Base-by-base conservation (phyloP, 2,888 invertebrate species). In the Drosophila nigritarsus region DNA sequence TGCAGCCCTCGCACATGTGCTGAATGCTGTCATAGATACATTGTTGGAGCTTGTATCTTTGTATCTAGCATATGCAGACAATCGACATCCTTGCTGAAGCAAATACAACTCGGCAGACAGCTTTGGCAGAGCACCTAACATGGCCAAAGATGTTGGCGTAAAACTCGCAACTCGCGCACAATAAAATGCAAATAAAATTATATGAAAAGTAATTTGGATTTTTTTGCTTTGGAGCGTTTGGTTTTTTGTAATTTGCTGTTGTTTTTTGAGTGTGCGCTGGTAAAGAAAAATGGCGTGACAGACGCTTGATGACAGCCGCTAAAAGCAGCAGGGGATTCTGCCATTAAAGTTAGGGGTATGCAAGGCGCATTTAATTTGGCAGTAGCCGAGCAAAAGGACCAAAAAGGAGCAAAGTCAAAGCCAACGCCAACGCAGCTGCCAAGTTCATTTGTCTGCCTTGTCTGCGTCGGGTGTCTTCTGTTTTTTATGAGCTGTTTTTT, bases 141-240 rank as follows among this genome's bases (percentile, higher is more conserved):
- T 70, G 64, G 65, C 60, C 65, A 54, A 64, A 64, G 55, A 34
- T 55, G 50, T 63, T 75, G 80, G 45, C 58, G 76, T 54, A 58
- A 75, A 64, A 70, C 45, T 45, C 20, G 20, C 20, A 67, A 53
- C 59, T 63, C 45, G 60, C 64, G 30, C 49, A 75, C 69, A 82
- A 75, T 80, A 71, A 88, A 83, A 88, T 76, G 89, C 89, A 83
- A 86, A 86, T 83, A 78, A 73, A 80, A 78, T 86, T 80, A 86
- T 80, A 86, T 73, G 75, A 83, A 89, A 80, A 86, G 89, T 83
- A 90, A 90, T 90, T 87, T 87, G 73, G 56, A 55, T 56, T 77
- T 64, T 75, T 75, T 67, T 62, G 65, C 75, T 73, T 60, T 71
- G 11, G 54, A 32, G 59, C 56, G 36, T 38, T 62, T 65, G 32